Evolutionary conservation across 1,140 invertebrate genomes (phyloP).

Genomic region (Drosophila kanapiae): DNA sequence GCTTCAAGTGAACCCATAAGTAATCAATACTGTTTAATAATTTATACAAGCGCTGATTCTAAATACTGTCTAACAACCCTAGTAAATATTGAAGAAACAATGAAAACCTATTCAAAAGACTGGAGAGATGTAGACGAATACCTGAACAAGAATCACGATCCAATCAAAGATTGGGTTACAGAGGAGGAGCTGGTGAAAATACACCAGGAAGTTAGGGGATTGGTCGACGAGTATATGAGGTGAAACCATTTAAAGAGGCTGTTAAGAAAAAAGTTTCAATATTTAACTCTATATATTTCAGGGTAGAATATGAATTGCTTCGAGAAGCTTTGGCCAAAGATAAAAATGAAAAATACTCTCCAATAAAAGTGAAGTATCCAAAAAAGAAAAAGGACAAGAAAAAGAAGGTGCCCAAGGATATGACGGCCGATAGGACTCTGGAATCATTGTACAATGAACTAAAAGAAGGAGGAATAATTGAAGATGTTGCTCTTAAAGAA

Average conservation of each 20-base stretch:
- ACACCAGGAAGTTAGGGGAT: slow-evolving; percentile 86
- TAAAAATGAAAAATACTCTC: slow-evolving; percentile 74
- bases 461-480: slow-evolving; percentile 90
- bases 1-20: slow-evolving; percentile 62
- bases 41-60: too few species aligned
- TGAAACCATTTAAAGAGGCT: slow-evolving; percentile 2
- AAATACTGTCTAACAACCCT: background rate
- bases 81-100: slow-evolving; percentile 74
- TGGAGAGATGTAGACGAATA: slow-evolving; percentile 85
- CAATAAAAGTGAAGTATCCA: slow-evolving; percentile 71
- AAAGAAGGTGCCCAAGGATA: slow-evolving; percentile 89
- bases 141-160: slow-evolving; percentile 85
- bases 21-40: slow-evolving; percentile 6
- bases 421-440: slow-evolving; percentile 91
- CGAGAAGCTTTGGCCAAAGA: slow-evolving; percentile 86
- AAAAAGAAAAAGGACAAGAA: slow-evolving; percentile 87
- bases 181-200: slow-evolving; percentile 86
- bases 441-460: slow-evolving; percentile 93
- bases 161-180: slow-evolving; percentile 86
- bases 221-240: slow-evolving; percentile 87
- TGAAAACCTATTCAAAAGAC: slow-evolving; percentile 85
- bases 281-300: slow-evolving; percentile 9
- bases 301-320: slow-evolving; percentile 86
- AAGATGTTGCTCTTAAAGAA: slow-evolving; percentile 87
- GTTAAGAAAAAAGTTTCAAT: background rate